These are phyloP conservation scores for Drosophila pandora DNA, from an alignment of 1,140 invertebrate species.

Conservation along the genomic window DNA sequence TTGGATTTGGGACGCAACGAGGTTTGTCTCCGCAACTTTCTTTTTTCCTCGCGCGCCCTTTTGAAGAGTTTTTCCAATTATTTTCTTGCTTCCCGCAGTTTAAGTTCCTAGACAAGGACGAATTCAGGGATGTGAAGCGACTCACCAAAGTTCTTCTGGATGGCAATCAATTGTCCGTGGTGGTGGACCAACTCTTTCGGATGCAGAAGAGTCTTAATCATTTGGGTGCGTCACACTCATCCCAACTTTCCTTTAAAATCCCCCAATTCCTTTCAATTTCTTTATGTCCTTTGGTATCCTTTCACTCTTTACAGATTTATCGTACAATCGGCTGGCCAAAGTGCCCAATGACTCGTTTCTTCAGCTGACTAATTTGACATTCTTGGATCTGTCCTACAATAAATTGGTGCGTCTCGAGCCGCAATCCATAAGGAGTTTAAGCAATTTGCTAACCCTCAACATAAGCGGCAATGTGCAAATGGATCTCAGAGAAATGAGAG, in stretches of 20 bases:
- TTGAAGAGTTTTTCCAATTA: constrained; percentile 61
- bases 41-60: neutral
- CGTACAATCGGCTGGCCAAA: constrained; percentile 89
- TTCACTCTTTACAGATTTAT: constrained; percentile 83
- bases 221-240: constrained; percentile 66
- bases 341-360: constrained; percentile 88
- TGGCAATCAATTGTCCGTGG: constrained; percentile 90
- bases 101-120: constrained; percentile 90
- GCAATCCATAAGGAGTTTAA: constrained; percentile 85
- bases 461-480: constrained; percentile 87
- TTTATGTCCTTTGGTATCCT: neutral
- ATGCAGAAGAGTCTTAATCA: constrained; percentile 86
- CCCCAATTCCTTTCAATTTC: constrained; percentile 29
- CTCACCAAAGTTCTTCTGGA: constrained; percentile 89
- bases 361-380: constrained; percentile 87
- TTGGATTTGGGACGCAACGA: constrained; percentile 91
- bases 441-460: constrained; percentile 85
- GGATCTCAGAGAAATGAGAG: constrained; percentile 82
- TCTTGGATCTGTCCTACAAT: constrained; percentile 90
- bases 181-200: constrained; percentile 89
- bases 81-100: constrained; percentile 84
- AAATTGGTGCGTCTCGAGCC: constrained; percentile 88
- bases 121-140: constrained; percentile 88
- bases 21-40: constrained; percentile 63
- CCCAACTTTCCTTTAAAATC: constrained; percentile 15